A percentile compares a stretch with the other conserved stretches of the same genome.
Conservation (phyloP, 2,113 vertebrate species). For the Cygnus atratus region DNA sequence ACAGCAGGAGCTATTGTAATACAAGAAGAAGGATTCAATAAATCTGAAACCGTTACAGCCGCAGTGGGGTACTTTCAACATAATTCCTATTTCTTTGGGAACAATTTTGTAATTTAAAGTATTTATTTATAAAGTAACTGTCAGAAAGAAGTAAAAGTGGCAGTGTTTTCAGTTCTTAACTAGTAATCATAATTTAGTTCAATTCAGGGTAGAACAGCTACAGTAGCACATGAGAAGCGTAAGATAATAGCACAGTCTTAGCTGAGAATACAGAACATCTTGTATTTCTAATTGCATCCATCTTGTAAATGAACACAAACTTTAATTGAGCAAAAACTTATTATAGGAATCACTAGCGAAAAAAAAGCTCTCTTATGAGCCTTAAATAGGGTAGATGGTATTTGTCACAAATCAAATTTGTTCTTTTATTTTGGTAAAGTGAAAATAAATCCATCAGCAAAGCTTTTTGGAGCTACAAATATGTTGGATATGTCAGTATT, state of each 20-base stretch:
- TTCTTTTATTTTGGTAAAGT: not conserved
- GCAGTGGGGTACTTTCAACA: slow-evolving; percentile 43
- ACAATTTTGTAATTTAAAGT: slow-evolving; percentile 70
- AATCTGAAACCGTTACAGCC: slow-evolving; percentile 51
- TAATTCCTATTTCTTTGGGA: slow-evolving; percentile 65
- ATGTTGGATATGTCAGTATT: not conserved
- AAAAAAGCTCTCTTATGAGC: slow-evolving; percentile 17
- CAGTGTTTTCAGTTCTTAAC: slow-evolving; percentile 57
- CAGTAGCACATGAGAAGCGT: not conserved
- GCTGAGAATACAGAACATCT: slow-evolving; percentile 38
- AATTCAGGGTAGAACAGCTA: slow-evolving; percentile 39
- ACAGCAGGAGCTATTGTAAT: slow-evolving; percentile 61
- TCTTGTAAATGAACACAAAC: slow-evolving; percentile 36
- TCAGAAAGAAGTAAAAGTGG: slow-evolving; percentile 48
- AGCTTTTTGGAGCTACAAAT: not conserved
- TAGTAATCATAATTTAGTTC: slow-evolving; percentile 62
- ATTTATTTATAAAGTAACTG: slow-evolving; percentile 64
- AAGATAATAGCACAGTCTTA: slow-evolving; percentile 31
- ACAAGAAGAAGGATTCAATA: slow-evolving; percentile 48
- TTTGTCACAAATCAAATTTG: slow-evolving; percentile 37
- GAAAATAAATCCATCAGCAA: not conserved
- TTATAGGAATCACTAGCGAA: not conserved
- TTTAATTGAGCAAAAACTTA: slow-evolving; percentile 46
- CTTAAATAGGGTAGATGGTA: slow-evolving; percentile 17
- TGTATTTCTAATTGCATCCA: slow-evolving; percentile 53